These are phyloP conservation scores for Ectobius pallidus DNA, from an alignment of 2,888 invertebrate species.

Conservation along the genomic window DNA sequence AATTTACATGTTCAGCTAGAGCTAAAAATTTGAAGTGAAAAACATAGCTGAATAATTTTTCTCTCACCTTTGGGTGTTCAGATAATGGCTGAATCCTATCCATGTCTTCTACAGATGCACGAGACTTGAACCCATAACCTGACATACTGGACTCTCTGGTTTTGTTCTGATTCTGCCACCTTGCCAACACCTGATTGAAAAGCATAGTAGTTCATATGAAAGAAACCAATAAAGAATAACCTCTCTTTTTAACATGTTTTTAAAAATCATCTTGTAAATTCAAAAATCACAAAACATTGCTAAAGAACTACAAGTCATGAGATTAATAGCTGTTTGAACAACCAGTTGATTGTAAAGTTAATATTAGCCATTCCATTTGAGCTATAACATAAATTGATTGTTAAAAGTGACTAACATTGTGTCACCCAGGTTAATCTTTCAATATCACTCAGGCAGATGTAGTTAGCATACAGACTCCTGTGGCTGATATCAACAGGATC, in stretches of 20 bases:
- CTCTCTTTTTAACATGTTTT: not conserved
- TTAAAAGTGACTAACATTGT: too few relatives aligned
- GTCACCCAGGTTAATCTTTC: too few relatives aligned
- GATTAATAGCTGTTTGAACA: not conserved
- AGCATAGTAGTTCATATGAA: not conserved
- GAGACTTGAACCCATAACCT: conserved; percentile 50
- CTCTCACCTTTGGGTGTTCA: conserved; percentile 57
- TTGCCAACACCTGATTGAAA: not conserved
- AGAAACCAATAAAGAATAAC: not conserved
- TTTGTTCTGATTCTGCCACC: not conserved
- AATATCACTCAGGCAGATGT: too few relatives aligned
- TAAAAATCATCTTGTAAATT: too few relatives aligned
- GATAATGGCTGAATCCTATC: conserved; percentile 64
- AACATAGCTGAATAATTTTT: too few relatives aligned
- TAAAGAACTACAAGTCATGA: not conserved
- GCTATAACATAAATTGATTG: too few relatives aligned
- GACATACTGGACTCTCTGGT: conserved; percentile 33
- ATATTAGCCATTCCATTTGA: too few relatives aligned
- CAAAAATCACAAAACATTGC: not conserved
- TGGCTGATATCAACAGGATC: too few relatives aligned
- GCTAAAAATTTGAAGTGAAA: too few relatives aligned
- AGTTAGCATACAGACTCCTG: too few relatives aligned
- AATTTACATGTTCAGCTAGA: too few relatives aligned
- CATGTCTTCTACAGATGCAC: conserved; percentile 53
- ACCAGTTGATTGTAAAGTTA: too few relatives aligned